Conservation (phyloP, 2,797 vertebrate genomes). For the Eulemur rubriventer region DNA sequence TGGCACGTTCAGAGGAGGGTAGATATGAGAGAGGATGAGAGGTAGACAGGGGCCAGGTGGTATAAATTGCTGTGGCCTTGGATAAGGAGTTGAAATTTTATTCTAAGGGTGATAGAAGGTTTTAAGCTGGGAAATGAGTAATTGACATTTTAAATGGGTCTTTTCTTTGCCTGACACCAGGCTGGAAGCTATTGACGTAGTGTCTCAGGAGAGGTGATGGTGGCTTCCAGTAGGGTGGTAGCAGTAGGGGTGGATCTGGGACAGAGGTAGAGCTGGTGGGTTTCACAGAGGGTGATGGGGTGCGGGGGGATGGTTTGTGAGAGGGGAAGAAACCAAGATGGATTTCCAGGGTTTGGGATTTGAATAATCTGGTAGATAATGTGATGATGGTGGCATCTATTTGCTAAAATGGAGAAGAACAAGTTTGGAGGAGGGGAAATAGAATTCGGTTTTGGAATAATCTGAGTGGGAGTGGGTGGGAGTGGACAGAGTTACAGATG, state of each 20-base stretch:
- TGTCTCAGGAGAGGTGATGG: neutral
- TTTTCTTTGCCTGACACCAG: neutral
- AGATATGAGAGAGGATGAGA: neutral
- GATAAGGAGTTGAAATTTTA: neutral
- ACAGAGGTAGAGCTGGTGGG: neutral
- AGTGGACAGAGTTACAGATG: neutral
- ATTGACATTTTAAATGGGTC: neutral
- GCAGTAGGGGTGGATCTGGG: neutral
- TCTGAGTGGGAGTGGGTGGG: neutral
- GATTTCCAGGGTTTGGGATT: neutral
- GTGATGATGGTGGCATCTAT: neutral
- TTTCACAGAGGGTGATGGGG: neutral
- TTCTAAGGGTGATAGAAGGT: neutral
- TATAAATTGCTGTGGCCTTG: neutral
- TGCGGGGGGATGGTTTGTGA: accelerated
- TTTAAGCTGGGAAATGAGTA: neutral
- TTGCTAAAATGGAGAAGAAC: neutral
- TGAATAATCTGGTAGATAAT: neutral
- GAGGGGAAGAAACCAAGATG: neutral
- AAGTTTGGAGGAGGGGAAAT: neutral
- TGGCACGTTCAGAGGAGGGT: neutral
- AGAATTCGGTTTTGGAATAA: neutral
- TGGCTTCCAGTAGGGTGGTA: neutral
- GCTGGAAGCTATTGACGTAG: neutral
- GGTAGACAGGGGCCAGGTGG: neutral